These are phyloP conservation scores for Stenodema calcarata DNA, from an alignment of 2,888 invertebrate species.

Conservation along the genomic window DNA sequence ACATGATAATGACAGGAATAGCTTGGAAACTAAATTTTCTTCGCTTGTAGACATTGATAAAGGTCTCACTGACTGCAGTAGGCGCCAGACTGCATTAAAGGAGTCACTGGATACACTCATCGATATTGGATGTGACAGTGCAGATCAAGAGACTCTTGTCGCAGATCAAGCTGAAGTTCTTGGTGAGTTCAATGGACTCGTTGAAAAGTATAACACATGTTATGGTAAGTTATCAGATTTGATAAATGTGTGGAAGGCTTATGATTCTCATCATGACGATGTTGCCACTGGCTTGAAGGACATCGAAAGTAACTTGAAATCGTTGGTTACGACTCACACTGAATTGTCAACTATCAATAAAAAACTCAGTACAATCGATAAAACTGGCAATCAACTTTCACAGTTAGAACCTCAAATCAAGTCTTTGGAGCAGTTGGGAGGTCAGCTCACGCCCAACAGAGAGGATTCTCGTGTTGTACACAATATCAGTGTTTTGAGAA, in stretches of 20 bases:
- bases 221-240: constrained; percentile 73
- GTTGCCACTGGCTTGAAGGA: constrained; percentile 80
- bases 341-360: constrained; percentile 72
- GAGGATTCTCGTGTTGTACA: constrained; percentile 85
- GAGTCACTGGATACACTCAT: constrained; percentile 75
- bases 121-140: constrained; percentile 76
- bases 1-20: constrained; percentile 86
- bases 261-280: constrained; percentile 77
- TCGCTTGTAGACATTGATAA: constrained; percentile 78
- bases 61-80: constrained; percentile 75
- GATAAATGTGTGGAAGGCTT: constrained; percentile 79
- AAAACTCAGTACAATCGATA: constrained; percentile 73
- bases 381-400: constrained; percentile 70
- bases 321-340: constrained; percentile 75
- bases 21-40: constrained; percentile 87
- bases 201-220: constrained; percentile 69
- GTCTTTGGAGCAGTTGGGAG: constrained; percentile 72
- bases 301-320: constrained; percentile 74
- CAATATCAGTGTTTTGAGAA: constrained; percentile 77
- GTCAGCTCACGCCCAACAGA: constrained; percentile 75
- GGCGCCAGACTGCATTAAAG: constrained; percentile 71
- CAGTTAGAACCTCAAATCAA: constrained; percentile 72
- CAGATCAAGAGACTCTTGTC: constrained; percentile 69
- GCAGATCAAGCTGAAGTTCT: constrained; percentile 74
- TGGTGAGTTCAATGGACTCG: constrained; percentile 74